A percentile compares a stretch with the other conserved stretches of the same genome.
These are phyloP conservation scores for Papilio polyxenes DNA, from an alignment of 1,140 invertebrate species.

Conservation along the genomic window DNA sequence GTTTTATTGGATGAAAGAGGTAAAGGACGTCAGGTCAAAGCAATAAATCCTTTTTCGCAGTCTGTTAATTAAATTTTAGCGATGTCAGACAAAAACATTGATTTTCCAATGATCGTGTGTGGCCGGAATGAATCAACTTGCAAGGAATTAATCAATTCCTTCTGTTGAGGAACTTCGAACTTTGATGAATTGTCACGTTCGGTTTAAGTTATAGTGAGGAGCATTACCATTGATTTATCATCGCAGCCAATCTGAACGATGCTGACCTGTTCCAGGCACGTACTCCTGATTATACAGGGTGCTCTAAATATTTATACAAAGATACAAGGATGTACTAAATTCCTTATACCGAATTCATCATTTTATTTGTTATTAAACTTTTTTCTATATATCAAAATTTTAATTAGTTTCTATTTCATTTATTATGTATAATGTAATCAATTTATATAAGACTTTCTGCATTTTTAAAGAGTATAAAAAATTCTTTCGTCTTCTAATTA, in stretches of 20 bases:
- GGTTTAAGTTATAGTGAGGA: slow-evolving; percentile 1
- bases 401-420: not conserved
- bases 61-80: slow-evolving; percentile 17
- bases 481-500: not conserved
- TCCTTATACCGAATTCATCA: too few species aligned
- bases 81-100: slow-evolving; percentile 23
- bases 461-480: not conserved
- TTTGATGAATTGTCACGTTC: slow-evolving; percentile 28
- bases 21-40: slow-evolving; percentile 7
- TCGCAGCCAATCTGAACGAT: not conserved
- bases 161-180: slow-evolving; percentile 18
- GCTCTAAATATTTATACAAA: not conserved
- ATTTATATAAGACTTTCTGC: not conserved
- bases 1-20: not conserved
- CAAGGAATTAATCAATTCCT: slow-evolving; percentile 20
- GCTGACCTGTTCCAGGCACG: not conserved
- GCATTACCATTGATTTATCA: slow-evolving; percentile 19
- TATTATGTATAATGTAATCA: not conserved
- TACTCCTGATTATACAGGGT: not conserved
- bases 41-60: slow-evolving; percentile 6
- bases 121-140: slow-evolving; percentile 7
- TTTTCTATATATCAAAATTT: too few species aligned
- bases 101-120: slow-evolving; percentile 16
- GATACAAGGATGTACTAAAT: not conserved
- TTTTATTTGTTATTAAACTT: too few species aligned